Base-by-base conservation (phyloP, 2,888 invertebrate species). In the Serripes groenlandicus region DNA sequence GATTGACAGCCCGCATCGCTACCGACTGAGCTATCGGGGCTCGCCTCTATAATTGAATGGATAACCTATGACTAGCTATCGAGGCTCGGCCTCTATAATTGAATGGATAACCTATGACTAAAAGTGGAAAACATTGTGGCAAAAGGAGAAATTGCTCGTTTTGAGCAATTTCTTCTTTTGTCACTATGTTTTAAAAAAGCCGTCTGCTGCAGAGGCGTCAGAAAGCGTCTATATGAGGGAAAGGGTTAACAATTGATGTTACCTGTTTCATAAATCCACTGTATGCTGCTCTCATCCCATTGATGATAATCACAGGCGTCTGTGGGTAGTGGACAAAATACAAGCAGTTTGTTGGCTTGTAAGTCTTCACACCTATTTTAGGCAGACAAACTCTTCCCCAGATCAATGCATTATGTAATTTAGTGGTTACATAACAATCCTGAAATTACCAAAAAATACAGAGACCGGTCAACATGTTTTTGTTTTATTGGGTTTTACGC, bases 321-420 rank as follows among this genome's bases (percentile, higher is more conserved):
- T 76, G 73, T 21, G 86, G 86, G 35, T 86, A 86, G 78, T 86
- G 75, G 37, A 86, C 77, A 68, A 86, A 86, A 69, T 83, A 86
- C 26, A 86, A 71, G 70, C 81, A 83, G 18, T 64, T 56, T 28
- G 37, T 73, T 0, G 80, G 34, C 66, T 86, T 78, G 66, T 81
- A 86, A 18, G 32, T 35, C 37, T 70, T 66, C 52, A 62, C 35
- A 18, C 64, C 52, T 26, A 66, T 52, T 26, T 26, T 18, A 1
- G 86, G 80, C 30, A 86, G 42, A 35, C 83, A 80, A 11, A 83
- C 69, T 9, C 83, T 71, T 18, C 83, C 83, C 86, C 86, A 86
- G n/a, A 86, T 37, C 32, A 86, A 49, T 3, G 83, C 83, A 52
- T 86, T 34, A 35, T 81, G 70, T 11, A 86, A 69, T 58, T 81